Evolutionary conservation across 2,797 vertebrate species (phyloP), one percentile per base, ranked within the genome.

Genomic region (Lates japonicus): DNA sequence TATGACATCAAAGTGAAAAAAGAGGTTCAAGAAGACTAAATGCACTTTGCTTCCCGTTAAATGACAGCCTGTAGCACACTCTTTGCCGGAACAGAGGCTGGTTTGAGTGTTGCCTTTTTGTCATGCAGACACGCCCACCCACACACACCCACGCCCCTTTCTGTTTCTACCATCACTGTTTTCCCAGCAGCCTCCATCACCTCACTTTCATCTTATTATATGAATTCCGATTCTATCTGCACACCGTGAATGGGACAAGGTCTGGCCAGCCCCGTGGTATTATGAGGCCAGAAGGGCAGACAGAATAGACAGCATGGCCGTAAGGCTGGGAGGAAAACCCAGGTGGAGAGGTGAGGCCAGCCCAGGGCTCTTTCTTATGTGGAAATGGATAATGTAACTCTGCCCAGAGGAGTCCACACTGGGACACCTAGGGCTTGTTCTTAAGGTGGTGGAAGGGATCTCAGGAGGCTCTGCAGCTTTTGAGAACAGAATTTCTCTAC

Each of bases 131-230:
- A 69, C 65, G 1, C 59, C 60, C 54, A 29, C 39, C 22, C 60
- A 55, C 60, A 69, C 60, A 51, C 68, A 49, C 76, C 11, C 46
- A 10, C 67, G 46, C n/a, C 67, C 41, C 31, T 65, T 58, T 44
- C 41, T 70, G 55, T n/a, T 49, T 58, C 51, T 22, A 44, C 65
- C 60, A 41, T 71, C 19, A 5, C 65, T 65, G 37, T n/a, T 49
- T 80, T 69, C 70, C 68, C 62, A 82, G 75, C 74, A 76, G 60
- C 76, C 86, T 51, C 67, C 65, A n/a, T 67, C 71, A 20, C 48
- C 46, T 83, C 55, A 31, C 82, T 93, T 90, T 92, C 79, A 90
- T 92, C 74, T 74, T 85, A 75, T 80, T 79, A 76, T 78, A 85
- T 87, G 80, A 84, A n/a, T n/a, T 82, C 75, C 58, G 51, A 31